A percentile compares a stretch with the other conserved stretches of the same genome.
These are phyloP conservation scores for Sternarchorhynchus goeldii DNA, from an alignment of 2,797 vertebrate species.

Conservation along the genomic window DNA sequence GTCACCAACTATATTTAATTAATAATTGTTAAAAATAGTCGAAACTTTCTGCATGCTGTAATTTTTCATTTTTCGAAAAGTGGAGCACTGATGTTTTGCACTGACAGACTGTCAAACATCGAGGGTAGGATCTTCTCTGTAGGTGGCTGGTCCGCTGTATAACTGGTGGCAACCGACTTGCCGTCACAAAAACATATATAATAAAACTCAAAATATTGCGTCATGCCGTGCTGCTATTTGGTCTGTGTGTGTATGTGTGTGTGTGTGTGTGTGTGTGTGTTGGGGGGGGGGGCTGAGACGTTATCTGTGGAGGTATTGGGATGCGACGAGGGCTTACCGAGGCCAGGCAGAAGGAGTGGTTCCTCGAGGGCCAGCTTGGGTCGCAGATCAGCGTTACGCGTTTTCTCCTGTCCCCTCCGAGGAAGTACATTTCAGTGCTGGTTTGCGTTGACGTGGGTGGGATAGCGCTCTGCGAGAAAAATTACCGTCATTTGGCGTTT, in stretches of 20 bases:
- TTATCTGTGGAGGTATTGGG: conserved; percentile 40
- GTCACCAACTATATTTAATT: no score
- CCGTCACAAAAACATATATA: conserved; percentile 3
- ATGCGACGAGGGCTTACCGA: conserved; percentile 35
- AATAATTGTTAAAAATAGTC: no score
- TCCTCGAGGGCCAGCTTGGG: conserved; percentile 62
- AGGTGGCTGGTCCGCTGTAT: conserved; percentile 5
- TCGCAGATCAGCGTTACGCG: conserved; percentile 51
- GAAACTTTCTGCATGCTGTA: no score
- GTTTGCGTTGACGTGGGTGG: conserved; percentile 38
- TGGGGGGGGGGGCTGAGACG: neutral
- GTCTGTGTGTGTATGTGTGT: neutral
- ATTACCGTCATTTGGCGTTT: conserved; percentile 30
- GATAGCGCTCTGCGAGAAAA: conserved; percentile 31
- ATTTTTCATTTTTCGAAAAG: no score
- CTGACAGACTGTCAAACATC: no score
- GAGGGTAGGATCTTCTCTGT: no score
- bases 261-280: no score
- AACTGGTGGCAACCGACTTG: conserved; percentile 2
- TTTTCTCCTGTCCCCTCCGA: conserved; percentile 47
- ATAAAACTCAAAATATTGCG: conserved; percentile 31
- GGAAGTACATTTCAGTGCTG: conserved; percentile 43
- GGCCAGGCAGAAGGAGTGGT: conserved; percentile 58
- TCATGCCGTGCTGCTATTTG: conserved; percentile 7
- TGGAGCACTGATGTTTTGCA: no score